Evolutionary conservation across 2,113 vertebrate genomes (phyloP), one percentile per base, ranked within the genome.

Genomic region (Gadus chalcogrammus): DNA sequence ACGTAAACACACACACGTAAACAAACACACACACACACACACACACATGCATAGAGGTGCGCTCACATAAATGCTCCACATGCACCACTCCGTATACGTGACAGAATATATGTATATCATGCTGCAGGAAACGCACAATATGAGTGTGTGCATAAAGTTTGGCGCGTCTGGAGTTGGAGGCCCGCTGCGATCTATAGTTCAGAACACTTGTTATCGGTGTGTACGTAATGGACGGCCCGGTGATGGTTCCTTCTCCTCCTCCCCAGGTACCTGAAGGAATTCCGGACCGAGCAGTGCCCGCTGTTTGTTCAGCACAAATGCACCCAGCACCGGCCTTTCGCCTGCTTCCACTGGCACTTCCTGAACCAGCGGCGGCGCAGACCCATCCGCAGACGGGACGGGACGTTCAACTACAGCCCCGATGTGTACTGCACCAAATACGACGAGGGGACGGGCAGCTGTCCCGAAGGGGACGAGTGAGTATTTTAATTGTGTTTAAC

Each of bases 311-410:
- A 99, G 79, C 97, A 99, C 83, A 99, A 99, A 90, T 99, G 97
- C 85, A 95, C 96, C 0, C 96, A 98, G 88, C 97, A 98, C 76
- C 89, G 96, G 38, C 96, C 97, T 74, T 99, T 98, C 69, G 96
- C 96, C 85, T 99, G 97, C 84, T 99, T 99, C 92, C 93, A 99
- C 87, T 99, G 97, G 97, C 97, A 99, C 86, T 99, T 99, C 79
- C 92, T 99, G 71, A 99, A 99, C 88, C 97, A 99, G 90, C 90
- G 97, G 18, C 94, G 97, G 3, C 95, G 97, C 70, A 88, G 97
- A n/a, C 97, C 97, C 61, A 93, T 99, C 76, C 95, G 97, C 71
- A 93, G 93, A 74, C 93, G 97, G 65, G 97, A 98, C 65, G 96
- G 97, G 4, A 97, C 97, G 5, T 99, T 99, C 84, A 99, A 96